phyloP scores from a whole-genome alignment of 2,797 vertebrate species.

The Garrulus glandarius region DNA sequence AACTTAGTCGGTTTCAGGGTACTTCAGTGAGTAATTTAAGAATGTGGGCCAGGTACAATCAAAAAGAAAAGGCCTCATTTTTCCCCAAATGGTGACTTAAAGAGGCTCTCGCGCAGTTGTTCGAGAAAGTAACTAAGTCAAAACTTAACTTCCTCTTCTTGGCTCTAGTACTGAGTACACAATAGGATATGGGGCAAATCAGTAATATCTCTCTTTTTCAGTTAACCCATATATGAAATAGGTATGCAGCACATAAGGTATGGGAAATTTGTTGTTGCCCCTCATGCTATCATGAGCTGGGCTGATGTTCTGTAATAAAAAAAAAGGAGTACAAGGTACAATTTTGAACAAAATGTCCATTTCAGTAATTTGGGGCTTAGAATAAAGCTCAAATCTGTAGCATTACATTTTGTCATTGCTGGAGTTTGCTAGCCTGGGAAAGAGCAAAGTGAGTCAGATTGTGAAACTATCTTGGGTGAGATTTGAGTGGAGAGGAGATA shows the following conservation, averaged over 20 bases:
- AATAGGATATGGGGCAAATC: neutral
- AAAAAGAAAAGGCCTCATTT: neutral
- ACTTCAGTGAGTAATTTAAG: neutral
- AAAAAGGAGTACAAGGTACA: neutral
- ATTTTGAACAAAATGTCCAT: neutral
- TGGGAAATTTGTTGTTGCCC: neutral
- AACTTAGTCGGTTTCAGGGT: neutral
- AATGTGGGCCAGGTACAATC: neutral
- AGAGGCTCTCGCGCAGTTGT: neutral
- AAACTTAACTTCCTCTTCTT: conserved; percentile 37
- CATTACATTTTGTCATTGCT: neutral
- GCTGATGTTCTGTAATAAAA: neutral
- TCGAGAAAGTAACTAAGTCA: neutral
- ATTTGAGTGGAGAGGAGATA: neutral
- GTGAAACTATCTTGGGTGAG: conserved; percentile 11
- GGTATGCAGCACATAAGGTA: neutral
- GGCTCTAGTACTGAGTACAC: neutral
- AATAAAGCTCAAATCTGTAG: neutral
- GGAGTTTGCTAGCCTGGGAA: neutral
- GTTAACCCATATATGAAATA: neutral
- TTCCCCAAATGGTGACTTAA: neutral
- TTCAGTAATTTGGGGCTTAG: neutral
- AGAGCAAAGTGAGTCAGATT: neutral
- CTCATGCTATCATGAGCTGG: neutral
- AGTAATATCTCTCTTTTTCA: neutral